These are phyloP conservation scores for Cottus gobio DNA, from an alignment of 2,113 vertebrate genomes.

Conservation along the genomic window DNA sequence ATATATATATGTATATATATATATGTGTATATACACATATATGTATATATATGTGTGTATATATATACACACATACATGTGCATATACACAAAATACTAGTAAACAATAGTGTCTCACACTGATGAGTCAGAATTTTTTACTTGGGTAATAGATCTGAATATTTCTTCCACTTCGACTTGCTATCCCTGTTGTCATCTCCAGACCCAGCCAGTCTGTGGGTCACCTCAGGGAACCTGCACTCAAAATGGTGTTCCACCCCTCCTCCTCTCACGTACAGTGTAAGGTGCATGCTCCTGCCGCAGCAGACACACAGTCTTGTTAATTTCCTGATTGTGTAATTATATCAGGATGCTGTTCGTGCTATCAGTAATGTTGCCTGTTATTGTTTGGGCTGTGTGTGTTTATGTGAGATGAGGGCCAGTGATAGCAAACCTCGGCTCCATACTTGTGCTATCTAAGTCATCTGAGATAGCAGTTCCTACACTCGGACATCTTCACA, in stretches of 20 bases:
- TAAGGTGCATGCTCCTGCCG: conserved; percentile 38
- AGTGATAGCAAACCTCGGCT: conserved; percentile 66
- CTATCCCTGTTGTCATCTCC: conserved; percentile 60
- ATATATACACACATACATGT: too few species aligned
- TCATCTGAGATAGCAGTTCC: conserved; percentile 62
- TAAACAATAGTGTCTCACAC: too few species aligned
- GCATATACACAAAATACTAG: too few species aligned
- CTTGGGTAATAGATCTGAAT: not conserved
- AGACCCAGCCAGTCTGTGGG: conserved; percentile 61
- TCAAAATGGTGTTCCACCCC: conserved; percentile 42
- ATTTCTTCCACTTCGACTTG: not conserved
- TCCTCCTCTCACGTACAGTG: conserved; percentile 23
- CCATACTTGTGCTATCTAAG: conserved; percentile 61
- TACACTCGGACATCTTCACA: conserved; percentile 44
- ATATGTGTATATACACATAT: too few species aligned
- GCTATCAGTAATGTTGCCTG: conserved; percentile 67
- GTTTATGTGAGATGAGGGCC: conserved; percentile 75
- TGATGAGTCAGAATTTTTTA: too few species aligned
- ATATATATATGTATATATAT: too few species aligned
- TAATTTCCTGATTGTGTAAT: conserved; percentile 80
- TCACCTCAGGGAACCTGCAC: conserved; percentile 50
- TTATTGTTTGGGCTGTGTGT: conserved; percentile 77
- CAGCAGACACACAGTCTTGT: conserved; percentile 72
- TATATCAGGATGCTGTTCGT: conserved; percentile 79
- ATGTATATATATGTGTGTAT: too few species aligned